These are phyloP conservation scores for Resseliella maxima DNA, from an alignment of 2,888 invertebrate genomes.

Conservation along the genomic window DNA sequence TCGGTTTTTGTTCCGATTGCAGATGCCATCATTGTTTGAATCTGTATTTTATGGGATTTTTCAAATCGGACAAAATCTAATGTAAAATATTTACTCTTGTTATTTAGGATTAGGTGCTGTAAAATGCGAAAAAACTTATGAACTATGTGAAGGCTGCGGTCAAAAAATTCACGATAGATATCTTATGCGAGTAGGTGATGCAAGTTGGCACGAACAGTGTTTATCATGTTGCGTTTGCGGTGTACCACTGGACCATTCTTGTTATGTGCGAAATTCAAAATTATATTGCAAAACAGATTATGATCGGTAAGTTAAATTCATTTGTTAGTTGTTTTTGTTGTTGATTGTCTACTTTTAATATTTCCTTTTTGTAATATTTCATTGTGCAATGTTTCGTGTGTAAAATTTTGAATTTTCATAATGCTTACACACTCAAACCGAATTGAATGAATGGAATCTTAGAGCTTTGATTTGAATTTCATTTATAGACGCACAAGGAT, in stretches of 20 bases:
- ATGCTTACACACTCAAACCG: too few relatives aligned
- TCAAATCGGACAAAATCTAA: not conserved
- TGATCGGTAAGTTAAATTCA: constrained; percentile 77
- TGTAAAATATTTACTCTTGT: not conserved
- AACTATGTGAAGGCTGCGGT: constrained; percentile 94
- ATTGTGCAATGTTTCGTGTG: not conserved
- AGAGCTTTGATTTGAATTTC: too few relatives aligned
- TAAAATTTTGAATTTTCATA: too few relatives aligned
- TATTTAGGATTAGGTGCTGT: constrained; percentile 70
- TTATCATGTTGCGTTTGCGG: constrained; percentile 95
- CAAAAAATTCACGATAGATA: constrained; percentile 95
- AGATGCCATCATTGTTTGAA: too few relatives aligned
- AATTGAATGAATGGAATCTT: too few relatives aligned
- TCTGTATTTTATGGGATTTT: too few relatives aligned
- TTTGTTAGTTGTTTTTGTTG: not conserved
- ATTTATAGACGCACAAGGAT: too few relatives aligned
- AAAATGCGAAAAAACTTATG: constrained; percentile 83
- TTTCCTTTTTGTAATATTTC: not conserved
- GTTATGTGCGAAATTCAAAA: constrained; percentile 93
- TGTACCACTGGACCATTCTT: constrained; percentile 88
- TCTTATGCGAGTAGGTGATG: constrained; percentile 92
- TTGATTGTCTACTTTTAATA: not conserved
- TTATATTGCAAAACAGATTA: constrained; percentile 98
- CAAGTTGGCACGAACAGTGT: constrained; percentile 97
- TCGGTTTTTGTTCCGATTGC: too few relatives aligned